A percentile compares a stretch with the other conserved stretches of the same genome.
Conservation (phyloP, 2,797 vertebrate species). For the Pangasius larnaudii region DNA sequence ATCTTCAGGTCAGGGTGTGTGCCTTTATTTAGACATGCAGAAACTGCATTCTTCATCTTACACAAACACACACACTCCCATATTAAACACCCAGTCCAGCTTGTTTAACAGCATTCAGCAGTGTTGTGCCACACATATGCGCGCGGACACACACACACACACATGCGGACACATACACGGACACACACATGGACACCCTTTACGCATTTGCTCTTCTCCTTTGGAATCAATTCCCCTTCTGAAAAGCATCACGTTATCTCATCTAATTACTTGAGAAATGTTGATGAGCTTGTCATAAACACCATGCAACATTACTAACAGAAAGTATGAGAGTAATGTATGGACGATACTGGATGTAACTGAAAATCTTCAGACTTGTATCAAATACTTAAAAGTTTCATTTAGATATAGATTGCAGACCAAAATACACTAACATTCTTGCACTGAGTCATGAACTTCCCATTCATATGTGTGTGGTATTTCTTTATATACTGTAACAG, state of each 20-base stretch:
- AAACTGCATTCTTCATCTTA: conserved; percentile 23
- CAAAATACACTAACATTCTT: neutral
- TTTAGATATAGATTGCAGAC: neutral
- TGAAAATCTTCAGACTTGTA: neutral
- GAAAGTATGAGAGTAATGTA: neutral
- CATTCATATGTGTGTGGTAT: neutral
- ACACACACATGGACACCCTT: neutral
- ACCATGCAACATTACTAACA: neutral
- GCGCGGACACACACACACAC: conserved; percentile 10
- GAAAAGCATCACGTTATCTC: neutral
- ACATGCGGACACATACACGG: neutral
- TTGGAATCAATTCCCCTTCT: neutral
- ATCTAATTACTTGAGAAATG: neutral
- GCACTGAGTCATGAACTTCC: neutral
- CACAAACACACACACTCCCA: conserved; percentile 16
- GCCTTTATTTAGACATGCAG: neutral
- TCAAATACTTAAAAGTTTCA: neutral
- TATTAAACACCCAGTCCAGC: conserved; percentile 3
- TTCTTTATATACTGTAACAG: neutral
- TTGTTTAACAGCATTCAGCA: conserved; percentile 43
- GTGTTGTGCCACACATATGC: neutral
- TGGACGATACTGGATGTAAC: neutral
- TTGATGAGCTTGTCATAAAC: neutral
- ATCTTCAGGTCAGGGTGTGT: conserved; percentile 17
- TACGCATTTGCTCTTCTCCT: neutral